Percentiles rank a stretch among this genome's conserved stretches.
phyloP scores from a whole-genome alignment of 2,888 invertebrate genomes.

The Mythimna ferrago region DNA sequence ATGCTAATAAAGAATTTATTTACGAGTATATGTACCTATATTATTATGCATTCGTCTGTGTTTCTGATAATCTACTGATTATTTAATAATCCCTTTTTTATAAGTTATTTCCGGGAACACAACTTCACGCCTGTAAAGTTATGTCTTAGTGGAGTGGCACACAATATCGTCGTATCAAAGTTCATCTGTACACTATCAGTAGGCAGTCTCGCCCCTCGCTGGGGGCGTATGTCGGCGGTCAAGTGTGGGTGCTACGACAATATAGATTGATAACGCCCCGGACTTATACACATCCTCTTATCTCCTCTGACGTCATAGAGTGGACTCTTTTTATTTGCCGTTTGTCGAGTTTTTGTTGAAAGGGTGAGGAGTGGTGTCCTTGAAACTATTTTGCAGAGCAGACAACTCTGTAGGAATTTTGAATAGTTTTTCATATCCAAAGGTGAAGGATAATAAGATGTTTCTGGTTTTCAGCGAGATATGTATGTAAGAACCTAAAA shows the following conservation, averaged over 20 bases:
- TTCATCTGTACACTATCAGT: constrained; percentile 36
- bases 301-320: constrained; percentile 51
- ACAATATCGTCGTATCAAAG: constrained; percentile 25
- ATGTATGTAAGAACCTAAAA: too few relatives aligned
- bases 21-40: too few relatives aligned
- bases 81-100: not conserved
- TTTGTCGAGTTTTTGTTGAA: constrained; percentile 27
- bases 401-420: too few relatives aligned
- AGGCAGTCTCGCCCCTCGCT: constrained; percentile 31
- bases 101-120: not conserved
- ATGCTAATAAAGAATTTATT: too few relatives aligned
- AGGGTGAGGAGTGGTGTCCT: constrained; percentile 3
- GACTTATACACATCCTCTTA: constrained; percentile 60
- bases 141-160: not conserved
- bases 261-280: constrained; percentile 64
- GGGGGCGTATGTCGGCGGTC: constrained; percentile 59
- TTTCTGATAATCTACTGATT: too few relatives aligned
- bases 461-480: too few relatives aligned
- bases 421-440: too few relatives aligned
- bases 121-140: not conserved
- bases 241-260: constrained; percentile 53
- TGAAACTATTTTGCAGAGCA: not conserved
- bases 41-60: too few relatives aligned
- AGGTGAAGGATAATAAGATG: too few relatives aligned
- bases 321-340: constrained; percentile 49